Percentiles rank a stretch among this genome's conserved stretches.
These are phyloP conservation scores for Sinella curviseta DNA, from an alignment of 1,140 invertebrate species.

Conservation along the genomic window DNA sequence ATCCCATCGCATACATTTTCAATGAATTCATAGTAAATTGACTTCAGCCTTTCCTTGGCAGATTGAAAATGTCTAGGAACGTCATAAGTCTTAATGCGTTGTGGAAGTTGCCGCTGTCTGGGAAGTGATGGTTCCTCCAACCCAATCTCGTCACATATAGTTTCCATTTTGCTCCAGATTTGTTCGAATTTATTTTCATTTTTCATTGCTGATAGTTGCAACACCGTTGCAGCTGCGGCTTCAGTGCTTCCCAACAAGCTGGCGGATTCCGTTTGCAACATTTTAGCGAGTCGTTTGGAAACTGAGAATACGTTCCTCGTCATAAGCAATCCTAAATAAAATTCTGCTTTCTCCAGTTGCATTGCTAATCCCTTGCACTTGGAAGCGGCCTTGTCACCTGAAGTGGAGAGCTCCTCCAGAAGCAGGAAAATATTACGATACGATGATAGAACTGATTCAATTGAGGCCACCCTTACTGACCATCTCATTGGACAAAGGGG, in stretches of 20 bases:
- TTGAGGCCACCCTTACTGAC: not conserved
- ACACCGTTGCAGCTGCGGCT: not conserved
- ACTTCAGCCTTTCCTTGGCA: not conserved
- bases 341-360: not conserved
- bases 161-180: not conserved
- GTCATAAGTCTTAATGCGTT: not conserved
- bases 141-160: not conserved
- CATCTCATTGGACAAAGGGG: conserved; percentile 1
- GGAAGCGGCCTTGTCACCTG: not conserved
- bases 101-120: not conserved
- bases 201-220: not conserved
- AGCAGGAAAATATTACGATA: not conserved
- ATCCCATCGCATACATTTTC: not conserved
- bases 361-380: not conserved
- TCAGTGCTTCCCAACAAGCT: not conserved
- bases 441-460: not conserved
- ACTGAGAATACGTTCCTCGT: not conserved
- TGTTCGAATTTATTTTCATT: not conserved
- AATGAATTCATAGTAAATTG: not conserved
- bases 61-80: not conserved
- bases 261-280: not conserved
- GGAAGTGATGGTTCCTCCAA: not conserved
- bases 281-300: not conserved
- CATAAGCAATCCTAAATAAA: not conserved
- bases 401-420: not conserved